A percentile compares a stretch with the other conserved stretches of the same genome.
Conservation (phyloP, 2,888 invertebrate species). For the Calephelis perditalis region DNA sequence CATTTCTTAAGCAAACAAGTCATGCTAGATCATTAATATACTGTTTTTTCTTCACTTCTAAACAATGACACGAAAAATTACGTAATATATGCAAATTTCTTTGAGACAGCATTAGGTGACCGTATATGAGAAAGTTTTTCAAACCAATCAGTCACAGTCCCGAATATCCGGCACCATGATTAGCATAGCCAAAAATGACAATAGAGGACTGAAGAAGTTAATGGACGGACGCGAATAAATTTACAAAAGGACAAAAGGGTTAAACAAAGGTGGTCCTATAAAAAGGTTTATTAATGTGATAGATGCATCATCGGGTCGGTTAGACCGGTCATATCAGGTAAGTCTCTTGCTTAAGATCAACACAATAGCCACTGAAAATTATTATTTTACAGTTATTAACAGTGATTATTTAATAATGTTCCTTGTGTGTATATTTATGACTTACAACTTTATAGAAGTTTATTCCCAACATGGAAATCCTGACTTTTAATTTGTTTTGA, state of each 20-base stretch:
- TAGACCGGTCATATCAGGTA: conserved; percentile 52
- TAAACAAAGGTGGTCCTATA: conserved; percentile 61
- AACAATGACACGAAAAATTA: conserved; percentile 30
- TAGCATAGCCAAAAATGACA: conserved; percentile 71
- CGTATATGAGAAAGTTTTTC: conserved; percentile 50
- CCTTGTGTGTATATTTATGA: background rate
- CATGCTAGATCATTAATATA: conserved; percentile 22
- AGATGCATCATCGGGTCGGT: conserved; percentile 63
- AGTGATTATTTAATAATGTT: conserved; percentile 8
- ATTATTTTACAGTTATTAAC: conserved; percentile 42
- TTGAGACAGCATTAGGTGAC: conserved; percentile 48
- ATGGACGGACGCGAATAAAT: conserved; percentile 65
- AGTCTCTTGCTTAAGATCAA: conserved; percentile 37
- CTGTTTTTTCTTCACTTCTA: conserved; percentile 19
- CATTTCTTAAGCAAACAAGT: background rate
- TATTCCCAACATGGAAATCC: too few species aligned
- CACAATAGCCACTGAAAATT: conserved; percentile 41
- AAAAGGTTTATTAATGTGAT: conserved; percentile 67
- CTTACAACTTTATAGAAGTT: too few species aligned
- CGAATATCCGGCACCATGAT: conserved; percentile 46
- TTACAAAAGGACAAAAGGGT: conserved; percentile 55
- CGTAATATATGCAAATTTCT: conserved; percentile 43
- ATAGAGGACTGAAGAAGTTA: conserved; percentile 60
- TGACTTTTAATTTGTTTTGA: too few species aligned
- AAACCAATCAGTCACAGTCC: conserved; percentile 67